Percentiles rank a stretch among this genome's conserved stretches.
Evolutionary conservation across 2,888 invertebrate genomes (phyloP).

Genomic region (Antitype chi): DNA sequence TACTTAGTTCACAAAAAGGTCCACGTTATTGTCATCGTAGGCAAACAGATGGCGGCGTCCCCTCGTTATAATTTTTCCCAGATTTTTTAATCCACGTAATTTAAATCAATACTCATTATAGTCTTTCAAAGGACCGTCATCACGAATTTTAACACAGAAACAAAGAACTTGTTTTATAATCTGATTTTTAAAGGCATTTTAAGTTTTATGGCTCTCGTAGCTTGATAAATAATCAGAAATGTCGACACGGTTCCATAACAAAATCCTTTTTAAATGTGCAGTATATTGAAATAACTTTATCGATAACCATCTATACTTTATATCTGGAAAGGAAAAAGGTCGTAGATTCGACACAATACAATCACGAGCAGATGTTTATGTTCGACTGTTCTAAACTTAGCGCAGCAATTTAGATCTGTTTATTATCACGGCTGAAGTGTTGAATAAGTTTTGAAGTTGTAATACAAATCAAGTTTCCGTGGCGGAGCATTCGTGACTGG

Average conservation of each 20-base stretch:
- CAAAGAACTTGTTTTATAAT: slow-evolving; percentile 89
- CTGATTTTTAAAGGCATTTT: slow-evolving; percentile 88
- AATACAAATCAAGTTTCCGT: slow-evolving; percentile 68
- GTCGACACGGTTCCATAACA: slow-evolving; percentile 78
- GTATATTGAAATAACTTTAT: slow-evolving; percentile 74
- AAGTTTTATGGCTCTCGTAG: slow-evolving; percentile 84
- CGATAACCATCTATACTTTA: slow-evolving; percentile 72
- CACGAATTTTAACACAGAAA: slow-evolving; percentile 84
- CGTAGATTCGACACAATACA: slow-evolving; percentile 66
- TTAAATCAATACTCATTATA: slow-evolving; percentile 91
- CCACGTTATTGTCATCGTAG: slow-evolving; percentile 74
- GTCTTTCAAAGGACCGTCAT: slow-evolving; percentile 89
- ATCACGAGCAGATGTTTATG: slow-evolving; percentile 68
- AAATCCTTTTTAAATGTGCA: slow-evolving; percentile 74
- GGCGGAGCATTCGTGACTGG: slow-evolving; percentile 64
- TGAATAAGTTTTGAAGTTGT: slow-evolving; percentile 67
- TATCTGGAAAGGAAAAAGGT: slow-evolving; percentile 64
- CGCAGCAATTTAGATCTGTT: slow-evolving; percentile 65
- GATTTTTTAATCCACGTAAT: slow-evolving; percentile 89
- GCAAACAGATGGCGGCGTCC: slow-evolving; percentile 81
- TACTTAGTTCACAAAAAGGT: slow-evolving; percentile 59
- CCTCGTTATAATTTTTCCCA: slow-evolving; percentile 89
- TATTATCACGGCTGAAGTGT: slow-evolving; percentile 63
- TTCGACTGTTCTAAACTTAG: slow-evolving; percentile 62
- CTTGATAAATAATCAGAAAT: slow-evolving; percentile 85